Conservation (phyloP, 2,888 invertebrate genomes). For the Cerceris rybyensis region DNA sequence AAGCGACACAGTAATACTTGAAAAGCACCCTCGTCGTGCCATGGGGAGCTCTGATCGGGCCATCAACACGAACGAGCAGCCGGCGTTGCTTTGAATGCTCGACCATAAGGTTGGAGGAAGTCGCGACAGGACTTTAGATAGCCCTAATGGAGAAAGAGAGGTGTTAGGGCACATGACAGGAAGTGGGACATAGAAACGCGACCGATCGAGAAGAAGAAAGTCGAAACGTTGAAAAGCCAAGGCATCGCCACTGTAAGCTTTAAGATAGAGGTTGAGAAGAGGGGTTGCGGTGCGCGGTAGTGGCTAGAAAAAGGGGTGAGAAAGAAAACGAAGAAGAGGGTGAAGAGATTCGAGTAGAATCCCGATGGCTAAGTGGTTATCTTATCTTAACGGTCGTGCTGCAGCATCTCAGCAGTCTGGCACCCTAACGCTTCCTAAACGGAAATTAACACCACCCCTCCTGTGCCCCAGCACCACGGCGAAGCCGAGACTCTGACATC, state of each 20-base stretch:
- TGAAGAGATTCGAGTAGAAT: constrained; percentile 66
- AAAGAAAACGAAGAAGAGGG: neutral
- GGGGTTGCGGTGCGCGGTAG: neutral
- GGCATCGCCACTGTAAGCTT: neutral
- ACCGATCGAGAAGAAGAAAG: constrained; percentile 26
- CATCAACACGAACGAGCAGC: constrained; percentile 47
- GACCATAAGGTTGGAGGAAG: constrained; percentile 47
- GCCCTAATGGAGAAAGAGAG: constrained; percentile 53
- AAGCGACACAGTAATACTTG: constrained; percentile 16
- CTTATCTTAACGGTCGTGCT: constrained; percentile 78
- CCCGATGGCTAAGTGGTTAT: constrained; percentile 78
- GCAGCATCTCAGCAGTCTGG: constrained; percentile 69
- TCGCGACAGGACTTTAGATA: constrained; percentile 59
- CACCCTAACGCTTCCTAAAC: constrained; percentile 77
- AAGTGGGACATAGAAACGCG: constrained; percentile 37
- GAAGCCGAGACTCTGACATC: constrained; percentile 39
- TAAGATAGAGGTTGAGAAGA: neutral
- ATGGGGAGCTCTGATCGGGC: constrained; percentile 29
- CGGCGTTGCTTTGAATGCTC: constrained; percentile 51
- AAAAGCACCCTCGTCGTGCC: neutral
- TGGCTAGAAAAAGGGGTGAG: neutral
- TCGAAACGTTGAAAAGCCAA: constrained; percentile 1
- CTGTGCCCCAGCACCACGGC: constrained; percentile 26
- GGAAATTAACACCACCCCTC: constrained; percentile 79
- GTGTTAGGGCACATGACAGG: constrained; percentile 36